phyloP scores from a whole-genome alignment of 2,888 invertebrate species.

The Agrotis segetum region DNA sequence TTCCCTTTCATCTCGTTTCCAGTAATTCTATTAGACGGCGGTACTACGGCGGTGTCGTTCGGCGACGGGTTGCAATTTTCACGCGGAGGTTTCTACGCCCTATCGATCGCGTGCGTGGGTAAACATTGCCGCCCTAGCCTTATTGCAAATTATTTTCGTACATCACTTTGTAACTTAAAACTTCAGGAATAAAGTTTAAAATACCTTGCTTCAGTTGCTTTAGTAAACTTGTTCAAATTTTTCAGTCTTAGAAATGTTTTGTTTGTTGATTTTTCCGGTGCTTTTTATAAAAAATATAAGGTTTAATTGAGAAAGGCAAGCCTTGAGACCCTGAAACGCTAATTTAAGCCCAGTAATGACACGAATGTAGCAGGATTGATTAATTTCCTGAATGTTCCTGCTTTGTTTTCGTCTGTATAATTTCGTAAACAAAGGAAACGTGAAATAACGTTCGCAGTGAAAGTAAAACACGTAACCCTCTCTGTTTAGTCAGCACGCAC shows the following conservation, averaged over 20 bases:
- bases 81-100: constrained; percentile 82
- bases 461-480: constrained; percentile 72
- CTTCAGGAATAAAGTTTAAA: constrained; percentile 51
- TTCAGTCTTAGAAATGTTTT: constrained; percentile 37
- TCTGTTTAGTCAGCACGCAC: constrained; percentile 74
- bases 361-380: constrained; percentile 61
- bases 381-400: constrained; percentile 69
- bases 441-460: constrained; percentile 67
- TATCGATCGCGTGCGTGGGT: constrained; percentile 89
- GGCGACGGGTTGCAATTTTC: constrained; percentile 88
- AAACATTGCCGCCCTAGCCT: constrained; percentile 87
- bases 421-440: constrained; percentile 74
- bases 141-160: constrained; percentile 69
- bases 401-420: constrained; percentile 69
- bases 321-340: constrained; percentile 19
- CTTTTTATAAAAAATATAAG: not conserved
- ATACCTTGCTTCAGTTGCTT: constrained; percentile 1
- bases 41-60: constrained; percentile 64
- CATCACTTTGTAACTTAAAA: constrained; percentile 45
- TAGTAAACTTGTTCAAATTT: constrained; percentile 25
- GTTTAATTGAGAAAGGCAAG: constrained; percentile 14
- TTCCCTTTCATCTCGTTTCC: constrained; percentile 68
- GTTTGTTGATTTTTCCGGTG: constrained; percentile 21
- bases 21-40: constrained; percentile 74
- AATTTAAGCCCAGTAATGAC: not conserved